Evolutionary conservation across 2,888 invertebrate genomes (phyloP), one percentile per base, ranked within the genome.

Genomic region (Lucinisca nassula): DNA sequence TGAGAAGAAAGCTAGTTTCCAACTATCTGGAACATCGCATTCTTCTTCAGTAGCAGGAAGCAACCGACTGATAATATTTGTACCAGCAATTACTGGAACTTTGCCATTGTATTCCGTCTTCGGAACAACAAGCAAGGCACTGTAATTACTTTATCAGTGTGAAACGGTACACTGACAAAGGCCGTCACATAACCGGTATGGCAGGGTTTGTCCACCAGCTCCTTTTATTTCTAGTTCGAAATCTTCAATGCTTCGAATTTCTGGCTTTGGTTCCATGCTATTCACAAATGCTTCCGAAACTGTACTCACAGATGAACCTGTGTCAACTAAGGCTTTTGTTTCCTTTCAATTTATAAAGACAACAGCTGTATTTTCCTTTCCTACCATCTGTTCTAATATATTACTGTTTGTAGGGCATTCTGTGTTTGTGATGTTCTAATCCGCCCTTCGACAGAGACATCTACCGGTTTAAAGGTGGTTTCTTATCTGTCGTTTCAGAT

Each of bases 181-280:
- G 61, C 51, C 8, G 51, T 32, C 17, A 55, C 21, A 40, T 80
- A 80, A 21, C 80, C 80, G 14, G 40, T 80, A 80, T n/a, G 80
- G 74, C n/a, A 80, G 30, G 10, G 40, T 24, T 35, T 38, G 37
- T 30, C 80, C 80, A 49, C 70, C 70, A 38, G 73, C 80, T 30
- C 35, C 49, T n/a, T 73, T 73, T 8, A 80, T 14, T 17, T 37
- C 35, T 3, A 80, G 38, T 24, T 72, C 35, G 24, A 80, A 73
- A 12, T 80, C 49, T 30, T 80, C 51, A 30, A 80, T 32, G 32
- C 37, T 70, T 14, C 37, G 3, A 12, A 72, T 24, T 24, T 55
- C 58, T 27, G 80, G 80, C 8, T 55, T 80, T 14, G 38, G 32
- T n/a, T 80, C 80, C 73, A 80, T 38, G 38, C 17, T 27, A 32